These are phyloP conservation scores for Chloroclysta siterata DNA, from an alignment of 2,888 invertebrate genomes.

Conservation along the genomic window DNA sequence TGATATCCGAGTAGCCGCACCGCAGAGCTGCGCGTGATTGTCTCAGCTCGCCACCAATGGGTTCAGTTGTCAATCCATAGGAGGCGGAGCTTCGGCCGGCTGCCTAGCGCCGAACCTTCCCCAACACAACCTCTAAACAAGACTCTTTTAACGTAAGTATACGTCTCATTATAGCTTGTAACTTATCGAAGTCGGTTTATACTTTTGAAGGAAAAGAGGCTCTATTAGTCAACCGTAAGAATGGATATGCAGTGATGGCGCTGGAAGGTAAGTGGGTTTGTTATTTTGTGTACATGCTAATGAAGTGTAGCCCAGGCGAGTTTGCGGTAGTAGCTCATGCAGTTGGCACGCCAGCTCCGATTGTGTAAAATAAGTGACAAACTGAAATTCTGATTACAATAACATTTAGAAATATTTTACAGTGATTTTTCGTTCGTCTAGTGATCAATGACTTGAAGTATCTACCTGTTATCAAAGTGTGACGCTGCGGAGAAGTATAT, in stretches of 20 bases:
- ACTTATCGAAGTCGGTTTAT: slow-evolving; percentile 35
- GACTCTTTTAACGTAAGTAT: slow-evolving; percentile 41
- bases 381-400: slow-evolving; percentile 44
- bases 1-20: slow-evolving; percentile 63
- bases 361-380: slow-evolving; percentile 66
- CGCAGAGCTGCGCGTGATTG: slow-evolving; percentile 77
- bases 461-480: slow-evolving; percentile 26
- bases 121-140: slow-evolving; percentile 41
- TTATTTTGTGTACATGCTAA: slow-evolving; percentile 78
- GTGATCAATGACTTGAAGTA: slow-evolving; percentile 28
- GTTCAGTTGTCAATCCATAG: slow-evolving; percentile 70
- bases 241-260: slow-evolving; percentile 47
- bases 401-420: slow-evolving; percentile 11
- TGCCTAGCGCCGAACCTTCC: slow-evolving; percentile 37
- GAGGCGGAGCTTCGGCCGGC: slow-evolving; percentile 67
- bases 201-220: slow-evolving; percentile 48
- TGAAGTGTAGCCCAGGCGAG: slow-evolving; percentile 77
- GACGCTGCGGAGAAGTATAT: slow-evolving; percentile 27
- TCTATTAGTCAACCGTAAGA: slow-evolving; percentile 51
- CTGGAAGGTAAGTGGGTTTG: slow-evolving; percentile 60
- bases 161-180: slow-evolving; percentile 47
- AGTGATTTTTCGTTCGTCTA: slow-evolving; percentile 16
- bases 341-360: slow-evolving; percentile 78
- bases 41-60: slow-evolving; percentile 73
- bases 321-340: slow-evolving; percentile 80